These are phyloP conservation scores for Tigriopus californicus DNA, from an alignment of 2,888 invertebrate species.

Conservation along the genomic window DNA sequence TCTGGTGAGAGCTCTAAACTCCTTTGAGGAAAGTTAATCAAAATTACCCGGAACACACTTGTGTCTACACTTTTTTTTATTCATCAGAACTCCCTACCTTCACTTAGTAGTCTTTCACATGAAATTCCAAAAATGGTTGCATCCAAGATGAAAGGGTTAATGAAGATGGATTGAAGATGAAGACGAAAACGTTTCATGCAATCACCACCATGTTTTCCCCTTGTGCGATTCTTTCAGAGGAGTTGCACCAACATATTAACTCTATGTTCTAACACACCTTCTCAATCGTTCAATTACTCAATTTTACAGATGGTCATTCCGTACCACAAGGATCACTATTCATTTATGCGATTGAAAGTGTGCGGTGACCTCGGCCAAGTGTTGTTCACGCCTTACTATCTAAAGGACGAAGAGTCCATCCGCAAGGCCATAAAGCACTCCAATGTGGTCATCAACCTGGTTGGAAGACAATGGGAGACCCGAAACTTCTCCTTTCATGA, in stretches of 20 bases:
- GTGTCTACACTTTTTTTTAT: no score
- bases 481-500: constrained; percentile 68
- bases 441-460: constrained; percentile 85
- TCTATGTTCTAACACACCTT: no score
- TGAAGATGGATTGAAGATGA: neutral
- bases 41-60: neutral
- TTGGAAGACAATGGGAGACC: constrained; percentile 82
- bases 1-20: no score
- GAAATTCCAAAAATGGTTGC: neutral
- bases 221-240: no score
- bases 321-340: constrained; percentile 69
- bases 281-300: constrained; percentile 33
- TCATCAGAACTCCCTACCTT: no score
- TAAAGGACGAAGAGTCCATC: constrained; percentile 69
- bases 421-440: constrained; percentile 72
- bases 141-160: neutral
- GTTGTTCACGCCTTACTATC: constrained; percentile 61
- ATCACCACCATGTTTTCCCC: neutral
- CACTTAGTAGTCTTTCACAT: neutral
- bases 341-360: constrained; percentile 48
- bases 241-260: no score
- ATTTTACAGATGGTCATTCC: constrained; percentile 50
- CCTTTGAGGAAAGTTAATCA: no score
- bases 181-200: neutral
- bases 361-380: constrained; percentile 90